phyloP scores from a whole-genome alignment of 2,888 invertebrate species.

The Allophyes oxyacanthae region DNA sequence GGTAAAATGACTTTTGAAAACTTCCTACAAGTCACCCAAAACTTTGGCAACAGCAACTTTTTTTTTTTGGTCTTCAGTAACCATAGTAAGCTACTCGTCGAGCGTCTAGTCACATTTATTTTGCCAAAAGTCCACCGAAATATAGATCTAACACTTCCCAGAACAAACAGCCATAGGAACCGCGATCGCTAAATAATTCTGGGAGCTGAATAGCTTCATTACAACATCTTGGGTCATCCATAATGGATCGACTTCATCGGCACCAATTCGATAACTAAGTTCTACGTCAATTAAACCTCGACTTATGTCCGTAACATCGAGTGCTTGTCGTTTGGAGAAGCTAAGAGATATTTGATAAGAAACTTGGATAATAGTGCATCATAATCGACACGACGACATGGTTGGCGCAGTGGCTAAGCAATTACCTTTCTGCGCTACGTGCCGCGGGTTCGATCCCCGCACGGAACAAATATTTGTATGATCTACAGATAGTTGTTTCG shows the following conservation, averaged over 20 bases:
- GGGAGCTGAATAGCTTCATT: conserved; percentile 77
- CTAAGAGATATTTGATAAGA: conserved; percentile 12
- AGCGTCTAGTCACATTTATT: too few relatives aligned
- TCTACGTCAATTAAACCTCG: conserved; percentile 75
- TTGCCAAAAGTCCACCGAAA: too few relatives aligned
- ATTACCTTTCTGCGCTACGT: too few relatives aligned
- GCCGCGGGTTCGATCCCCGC: too few relatives aligned
- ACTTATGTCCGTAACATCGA: conserved; percentile 62
- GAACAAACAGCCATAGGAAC: conserved; percentile 23
- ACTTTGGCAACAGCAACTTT: too few relatives aligned
- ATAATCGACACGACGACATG: background rate
- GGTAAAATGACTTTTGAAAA: too few relatives aligned
- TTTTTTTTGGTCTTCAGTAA: too few relatives aligned
- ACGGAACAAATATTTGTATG: too few relatives aligned
- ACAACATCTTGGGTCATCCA: conserved; percentile 73
- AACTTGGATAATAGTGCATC: background rate
- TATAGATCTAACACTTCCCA: too few relatives aligned
- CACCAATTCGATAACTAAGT: conserved; percentile 71
- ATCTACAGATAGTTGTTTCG: too few relatives aligned
- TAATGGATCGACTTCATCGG: conserved; percentile 71
- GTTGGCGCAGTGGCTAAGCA: background rate
- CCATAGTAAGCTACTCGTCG: too few relatives aligned
- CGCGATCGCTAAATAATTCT: conserved; percentile 54
- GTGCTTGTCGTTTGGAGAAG: conserved; percentile 41
- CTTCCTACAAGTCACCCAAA: too few relatives aligned